Evolutionary conservation across 2,888 invertebrate genomes (phyloP).

Genomic region (Metacarcinus magister): DNA sequence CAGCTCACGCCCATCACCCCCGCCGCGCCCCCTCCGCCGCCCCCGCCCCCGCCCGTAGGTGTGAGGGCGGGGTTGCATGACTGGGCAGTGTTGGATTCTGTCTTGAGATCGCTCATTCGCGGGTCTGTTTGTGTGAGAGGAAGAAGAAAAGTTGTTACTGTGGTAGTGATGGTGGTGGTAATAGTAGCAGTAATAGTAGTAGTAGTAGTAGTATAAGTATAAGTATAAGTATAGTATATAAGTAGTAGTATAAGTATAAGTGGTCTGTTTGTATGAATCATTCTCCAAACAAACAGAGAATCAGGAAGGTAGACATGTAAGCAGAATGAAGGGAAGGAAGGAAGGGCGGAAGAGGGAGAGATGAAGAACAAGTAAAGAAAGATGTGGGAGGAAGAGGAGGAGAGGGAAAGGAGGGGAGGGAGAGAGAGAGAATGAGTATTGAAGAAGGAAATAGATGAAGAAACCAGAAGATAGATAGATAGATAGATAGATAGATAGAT

Average conservation of each 20-base stretch:
- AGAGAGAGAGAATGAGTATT: neutral
- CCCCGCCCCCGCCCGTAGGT: neutral
- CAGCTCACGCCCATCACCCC: constrained; percentile 45
- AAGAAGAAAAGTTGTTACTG: neutral
- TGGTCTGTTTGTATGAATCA: no score
- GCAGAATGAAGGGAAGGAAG: neutral
- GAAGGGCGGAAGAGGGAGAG: neutral
- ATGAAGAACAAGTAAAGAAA: neutral
- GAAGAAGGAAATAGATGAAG: neutral
- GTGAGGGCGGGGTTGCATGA: constrained; percentile 60
- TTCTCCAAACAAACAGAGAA: neutral
- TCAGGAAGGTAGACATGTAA: neutral
- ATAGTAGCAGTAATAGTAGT: no score
- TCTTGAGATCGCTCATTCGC: constrained; percentile 48
- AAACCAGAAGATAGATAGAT: neutral
- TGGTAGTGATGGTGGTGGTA: neutral
- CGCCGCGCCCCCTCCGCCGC: neutral
- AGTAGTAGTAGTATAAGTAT: neutral
- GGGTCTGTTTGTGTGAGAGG: neutral
- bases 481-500: neutral
- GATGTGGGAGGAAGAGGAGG: neutral
- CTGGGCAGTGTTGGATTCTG: neutral
- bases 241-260: neutral
- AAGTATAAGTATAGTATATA: neutral
- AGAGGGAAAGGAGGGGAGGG: neutral